Evolutionary conservation across 2,888 invertebrate species (phyloP).

Genomic region (Carpatolechia fugitivella): DNA sequence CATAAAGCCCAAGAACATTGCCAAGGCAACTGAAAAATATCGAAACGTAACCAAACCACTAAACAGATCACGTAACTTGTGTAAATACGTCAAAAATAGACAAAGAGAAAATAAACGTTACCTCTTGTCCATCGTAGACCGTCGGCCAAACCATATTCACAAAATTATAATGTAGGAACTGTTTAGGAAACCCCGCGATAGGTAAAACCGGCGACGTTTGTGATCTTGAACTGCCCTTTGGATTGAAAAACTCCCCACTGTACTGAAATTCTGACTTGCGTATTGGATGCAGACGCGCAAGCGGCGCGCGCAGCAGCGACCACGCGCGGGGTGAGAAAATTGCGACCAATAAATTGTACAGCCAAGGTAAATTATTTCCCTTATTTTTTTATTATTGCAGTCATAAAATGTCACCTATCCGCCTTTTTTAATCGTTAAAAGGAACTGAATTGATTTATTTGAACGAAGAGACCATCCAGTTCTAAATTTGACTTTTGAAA

Average conservation of each 20-base stretch:
- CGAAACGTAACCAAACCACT: constrained; percentile 23
- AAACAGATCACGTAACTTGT: constrained; percentile 43
- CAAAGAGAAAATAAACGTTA: constrained; percentile 33
- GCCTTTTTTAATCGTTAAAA: constrained; percentile 19
- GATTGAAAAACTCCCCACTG: constrained; percentile 63
- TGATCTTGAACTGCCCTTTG: constrained; percentile 80
- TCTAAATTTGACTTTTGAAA: constrained; percentile 62
- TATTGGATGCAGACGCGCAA: constrained; percentile 54
- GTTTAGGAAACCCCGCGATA: constrained; percentile 48
- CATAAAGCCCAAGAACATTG: constrained; percentile 27
- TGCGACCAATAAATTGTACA: constrained; percentile 29
- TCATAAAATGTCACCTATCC: constrained; percentile 14
- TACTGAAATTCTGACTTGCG: constrained; percentile 60
- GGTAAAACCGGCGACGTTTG: constrained; percentile 57
- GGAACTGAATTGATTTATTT: constrained; percentile 23
- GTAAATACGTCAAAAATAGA: constrained; percentile 39
- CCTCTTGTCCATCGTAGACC: constrained; percentile 65
- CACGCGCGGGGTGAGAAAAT: constrained; percentile 49
- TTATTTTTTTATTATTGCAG: not conserved
- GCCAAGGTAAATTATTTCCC: not conserved
- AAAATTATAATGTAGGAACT: constrained; percentile 41
- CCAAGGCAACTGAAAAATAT: constrained; percentile 37
- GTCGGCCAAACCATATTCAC: constrained; percentile 70
- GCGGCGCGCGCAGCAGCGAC: constrained; percentile 58
- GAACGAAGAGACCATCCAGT: constrained; percentile 31